Percentiles rank a stretch among this genome's conserved stretches.
Evolutionary conservation across 2,113 vertebrate species (phyloP).

Genomic region (Coreoperca whiteheadi): DNA sequence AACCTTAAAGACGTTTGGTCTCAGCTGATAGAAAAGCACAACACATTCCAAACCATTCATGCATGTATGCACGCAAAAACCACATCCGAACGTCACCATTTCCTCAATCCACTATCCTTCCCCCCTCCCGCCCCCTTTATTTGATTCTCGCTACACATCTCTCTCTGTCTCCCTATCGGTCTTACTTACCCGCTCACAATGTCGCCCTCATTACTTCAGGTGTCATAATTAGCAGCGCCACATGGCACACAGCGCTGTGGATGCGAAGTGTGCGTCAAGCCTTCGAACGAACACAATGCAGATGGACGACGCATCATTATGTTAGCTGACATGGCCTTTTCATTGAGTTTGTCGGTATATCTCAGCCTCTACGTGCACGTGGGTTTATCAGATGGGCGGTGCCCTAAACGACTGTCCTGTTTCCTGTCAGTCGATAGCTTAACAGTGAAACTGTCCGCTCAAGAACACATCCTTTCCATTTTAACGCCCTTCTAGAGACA

Average conservation of each 20-base stretch:
- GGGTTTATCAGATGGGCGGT: not conserved
- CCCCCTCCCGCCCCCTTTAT: not conserved
- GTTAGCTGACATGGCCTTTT: constrained; percentile 19
- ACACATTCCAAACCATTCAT: not conserved
- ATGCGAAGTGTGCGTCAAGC: not conserved
- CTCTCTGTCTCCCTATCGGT: not conserved
- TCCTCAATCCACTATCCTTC: no score
- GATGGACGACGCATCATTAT: constrained; percentile 24
- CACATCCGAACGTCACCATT: not conserved
- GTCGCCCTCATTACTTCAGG: constrained; percentile 9
- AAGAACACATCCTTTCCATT: constrained; percentile 40
- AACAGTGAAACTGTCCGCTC: constrained; percentile 38
- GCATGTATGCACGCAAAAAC: not conserved
- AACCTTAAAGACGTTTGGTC: not conserved
- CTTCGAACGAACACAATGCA: not conserved
- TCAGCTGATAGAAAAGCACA: not conserved
- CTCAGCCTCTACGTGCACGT: not conserved
- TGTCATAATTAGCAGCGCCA: constrained; percentile 30
- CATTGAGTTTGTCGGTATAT: not conserved
- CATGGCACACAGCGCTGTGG: constrained; percentile 10
- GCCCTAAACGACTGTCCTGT: constrained; percentile 9
- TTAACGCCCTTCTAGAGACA: not conserved
- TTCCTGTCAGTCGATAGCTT: constrained; percentile 31
- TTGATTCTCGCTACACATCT: no score
- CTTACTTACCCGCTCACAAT: not conserved